Base-by-base conservation (phyloP, 2,888 invertebrate species). In the Marronus borbonicus region DNA sequence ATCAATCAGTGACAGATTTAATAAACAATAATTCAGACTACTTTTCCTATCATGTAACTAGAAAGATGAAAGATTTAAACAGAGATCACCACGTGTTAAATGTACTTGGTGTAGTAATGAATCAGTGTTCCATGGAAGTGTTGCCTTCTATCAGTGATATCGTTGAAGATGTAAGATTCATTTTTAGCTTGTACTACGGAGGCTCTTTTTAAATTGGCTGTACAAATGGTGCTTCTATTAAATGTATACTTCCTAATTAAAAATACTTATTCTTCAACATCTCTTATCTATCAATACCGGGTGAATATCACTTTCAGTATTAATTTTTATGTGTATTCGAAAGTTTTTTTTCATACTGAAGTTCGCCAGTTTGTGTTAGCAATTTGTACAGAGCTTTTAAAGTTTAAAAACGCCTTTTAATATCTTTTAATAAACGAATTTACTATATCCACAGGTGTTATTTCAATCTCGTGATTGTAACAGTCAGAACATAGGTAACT, bases 1-100 rank as follows among this genome's bases (percentile, higher is more conserved):
- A 91, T 85, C 80, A 83, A 0, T 87, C 88, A 76, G 90, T 93
- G 3, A 89, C 91, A 0, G 90, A 92, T n/a, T 90, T 96, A 28
- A 90, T 96, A 78, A 90, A 91, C 72, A 85, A 87, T 52, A 95
- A 95, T 85, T 91, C 93, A 0, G 95, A 95, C 86, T 96, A 95
- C 85, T 91, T 95, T 85, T 92, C 94, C 0, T 92, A 92, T 84
- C 93, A 94, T 83, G 90, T 96, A 77, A 93, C 93, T 39, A 87
- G 90, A 0, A 90, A 92, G 83, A 89, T 95, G 1, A 93, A 92
- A 78, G 91, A 90, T 88, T 90, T 90, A 0, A 91, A 92, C 85
- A 89, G 92, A 82, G 92, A 92, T 84, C 89, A 92, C 76, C 91
- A 92, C 0, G 94, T 94, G 14, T 89, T 95, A 49, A 92, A 94